These are phyloP conservation scores for Leptothorax acervorum DNA, from an alignment of 2,888 invertebrate species.

Conservation along the genomic window DNA sequence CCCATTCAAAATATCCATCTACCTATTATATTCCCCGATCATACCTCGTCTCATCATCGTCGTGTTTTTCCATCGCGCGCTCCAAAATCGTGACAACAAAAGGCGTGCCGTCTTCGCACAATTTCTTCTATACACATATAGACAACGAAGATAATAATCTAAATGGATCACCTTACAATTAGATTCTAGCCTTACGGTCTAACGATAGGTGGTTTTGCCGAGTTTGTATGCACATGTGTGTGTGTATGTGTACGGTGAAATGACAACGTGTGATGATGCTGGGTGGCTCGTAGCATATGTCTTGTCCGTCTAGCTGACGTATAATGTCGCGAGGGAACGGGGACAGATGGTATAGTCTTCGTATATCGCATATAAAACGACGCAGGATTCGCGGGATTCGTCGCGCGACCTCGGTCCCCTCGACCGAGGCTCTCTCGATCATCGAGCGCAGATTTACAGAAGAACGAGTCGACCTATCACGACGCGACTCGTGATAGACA, in stretches of 20 bases:
- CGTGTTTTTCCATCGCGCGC: slow-evolving; percentile 56
- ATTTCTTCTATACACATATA: slow-evolving; percentile 73
- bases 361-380: slow-evolving; percentile 52
- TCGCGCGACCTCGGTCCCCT: slow-evolving; percentile 28
- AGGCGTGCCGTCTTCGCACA: slow-evolving; percentile 65
- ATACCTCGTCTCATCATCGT: slow-evolving; percentile 44
- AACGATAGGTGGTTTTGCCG: slow-evolving; percentile 62
- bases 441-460: slow-evolving; percentile 58
- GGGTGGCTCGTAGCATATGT: slow-evolving; percentile 28
- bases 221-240: neutral
- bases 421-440: slow-evolving; percentile 40
- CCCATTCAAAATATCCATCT: neutral
- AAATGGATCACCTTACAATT: slow-evolving; percentile 66
- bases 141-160: slow-evolving; percentile 71
- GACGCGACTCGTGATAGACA: slow-evolving; percentile 31
- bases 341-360: slow-evolving; percentile 41
- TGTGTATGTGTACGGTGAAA: neutral
- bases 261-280: neutral
- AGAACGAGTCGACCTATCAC: slow-evolving; percentile 61
- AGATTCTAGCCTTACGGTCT: slow-evolving; percentile 64
- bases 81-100: slow-evolving; percentile 61
- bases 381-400: slow-evolving; percentile 39
- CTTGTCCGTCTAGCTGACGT: slow-evolving; percentile 27
- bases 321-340: slow-evolving; percentile 7
- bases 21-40: slow-evolving; percentile 19